Evolutionary conservation across 2,113 vertebrate genomes (phyloP).

Genomic region (Rhombomys opimus): DNA sequence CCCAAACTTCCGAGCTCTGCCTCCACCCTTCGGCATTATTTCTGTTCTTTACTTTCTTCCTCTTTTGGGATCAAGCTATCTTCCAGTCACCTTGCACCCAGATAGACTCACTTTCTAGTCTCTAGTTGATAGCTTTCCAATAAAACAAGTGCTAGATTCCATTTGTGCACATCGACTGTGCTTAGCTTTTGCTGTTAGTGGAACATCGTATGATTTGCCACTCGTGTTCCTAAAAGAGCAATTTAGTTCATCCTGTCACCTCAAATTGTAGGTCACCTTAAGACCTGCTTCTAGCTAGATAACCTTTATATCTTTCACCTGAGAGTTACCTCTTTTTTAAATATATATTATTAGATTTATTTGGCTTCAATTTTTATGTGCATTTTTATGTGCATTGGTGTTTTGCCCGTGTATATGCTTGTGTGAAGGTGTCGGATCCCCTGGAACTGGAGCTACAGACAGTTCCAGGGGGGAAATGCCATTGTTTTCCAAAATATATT

Average conservation of each 20-base stretch:
- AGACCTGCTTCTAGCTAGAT: background rate
- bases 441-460: background rate
- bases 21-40: no score
- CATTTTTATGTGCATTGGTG: background rate
- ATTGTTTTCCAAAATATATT: conserved; percentile 12
- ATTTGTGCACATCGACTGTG: rapidly evolving
- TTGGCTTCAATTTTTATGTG: background rate
- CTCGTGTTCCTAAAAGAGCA: background rate
- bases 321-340: background rate
- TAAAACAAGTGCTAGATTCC: background rate
- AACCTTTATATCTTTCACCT: background rate
- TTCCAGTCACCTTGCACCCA: background rate
- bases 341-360: background rate
- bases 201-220: background rate
- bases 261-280: background rate
- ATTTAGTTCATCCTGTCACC: background rate
- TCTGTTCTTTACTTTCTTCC: background rate
- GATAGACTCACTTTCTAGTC: background rate
- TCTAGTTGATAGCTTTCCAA: background rate
- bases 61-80: background rate
- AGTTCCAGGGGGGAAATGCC: background rate
- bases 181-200: background rate
- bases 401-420: background rate
- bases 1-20: background rate
- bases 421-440: background rate